Percentiles rank a stretch among this genome's conserved stretches.
phyloP scores from a whole-genome alignment of 2,797 vertebrate species.

The Scleropages formosus region DNA sequence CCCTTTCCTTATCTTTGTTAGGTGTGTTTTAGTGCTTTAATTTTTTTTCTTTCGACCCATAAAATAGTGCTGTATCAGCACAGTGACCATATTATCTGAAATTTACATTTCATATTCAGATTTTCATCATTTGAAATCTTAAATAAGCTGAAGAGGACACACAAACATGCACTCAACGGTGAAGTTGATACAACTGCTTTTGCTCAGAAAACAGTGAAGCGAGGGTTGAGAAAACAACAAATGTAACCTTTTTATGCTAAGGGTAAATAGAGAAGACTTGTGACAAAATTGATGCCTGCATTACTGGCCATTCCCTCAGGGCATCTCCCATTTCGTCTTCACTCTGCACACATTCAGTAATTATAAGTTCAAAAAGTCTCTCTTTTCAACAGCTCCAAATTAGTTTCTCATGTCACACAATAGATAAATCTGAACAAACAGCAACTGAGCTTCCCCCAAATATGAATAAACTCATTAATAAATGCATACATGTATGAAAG shows the following conservation, averaged over 20 bases:
- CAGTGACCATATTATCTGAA: slow-evolving; percentile 12
- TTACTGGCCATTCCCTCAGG: not conserved
- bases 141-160: not conserved
- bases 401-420: too few relatives aligned
- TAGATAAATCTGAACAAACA: too few relatives aligned
- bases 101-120: slow-evolving; percentile 13
- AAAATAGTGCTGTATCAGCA: not conserved
- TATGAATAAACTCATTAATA: too few relatives aligned
- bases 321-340: not conserved
- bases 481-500: too few relatives aligned
- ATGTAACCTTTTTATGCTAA: slow-evolving; percentile 49
- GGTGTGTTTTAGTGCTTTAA: too few relatives aligned
- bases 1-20: not conserved
- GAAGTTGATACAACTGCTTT: slow-evolving; percentile 24
- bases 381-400: too few relatives aligned
- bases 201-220: slow-evolving; percentile 18
- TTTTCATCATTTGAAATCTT: too few relatives aligned
- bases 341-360: too few relatives aligned
- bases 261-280: slow-evolving; percentile 40
- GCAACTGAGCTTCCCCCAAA: too few relatives aligned
- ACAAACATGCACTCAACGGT: slow-evolving; percentile 5
- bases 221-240: slow-evolving; percentile 35
- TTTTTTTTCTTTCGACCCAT: not conserved
- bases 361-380: too few relatives aligned
- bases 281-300: not conserved